Percentiles rank a stretch among this genome's conserved stretches.
These are phyloP conservation scores for Diorhabda carinulata DNA, from an alignment of 1,140 invertebrate genomes.

Conservation along the genomic window DNA sequence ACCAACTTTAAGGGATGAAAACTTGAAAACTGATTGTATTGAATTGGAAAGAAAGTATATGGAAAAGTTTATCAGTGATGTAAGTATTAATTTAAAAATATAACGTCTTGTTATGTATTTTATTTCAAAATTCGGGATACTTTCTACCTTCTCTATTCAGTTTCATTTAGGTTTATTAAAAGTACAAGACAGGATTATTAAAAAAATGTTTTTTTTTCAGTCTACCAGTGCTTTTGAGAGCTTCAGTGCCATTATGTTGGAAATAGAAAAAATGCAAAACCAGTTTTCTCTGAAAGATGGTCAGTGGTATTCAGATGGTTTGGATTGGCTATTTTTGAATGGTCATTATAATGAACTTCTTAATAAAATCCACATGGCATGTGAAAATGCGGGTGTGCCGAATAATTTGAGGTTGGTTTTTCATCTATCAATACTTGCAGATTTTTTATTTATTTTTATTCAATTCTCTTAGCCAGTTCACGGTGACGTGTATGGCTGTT, in stretches of 20 bases:
- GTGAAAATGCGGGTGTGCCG: constrained; percentile 21
- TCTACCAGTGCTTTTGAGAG: constrained; percentile 7
- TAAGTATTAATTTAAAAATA: not conserved
- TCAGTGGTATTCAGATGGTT: constrained; percentile 38
- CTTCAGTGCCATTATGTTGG: constrained; percentile 1
- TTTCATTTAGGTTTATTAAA: no score
- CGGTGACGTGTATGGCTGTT: no score
- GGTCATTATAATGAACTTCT: constrained; percentile 28
- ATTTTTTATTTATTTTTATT: not conserved
- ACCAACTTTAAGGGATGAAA: constrained; percentile 54
- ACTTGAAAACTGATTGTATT: constrained; percentile 51
- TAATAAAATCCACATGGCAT: constrained; percentile 19
- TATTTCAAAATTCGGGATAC: not conserved
- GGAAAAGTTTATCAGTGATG: constrained; percentile 47
- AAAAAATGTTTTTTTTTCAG: constrained; percentile 4
- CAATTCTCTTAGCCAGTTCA: no score
- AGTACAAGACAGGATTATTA: no score
- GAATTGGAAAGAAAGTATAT: constrained; percentile 61
- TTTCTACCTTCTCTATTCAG: not conserved
- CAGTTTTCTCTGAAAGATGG: constrained; percentile 32
- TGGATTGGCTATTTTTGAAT: constrained; percentile 33
- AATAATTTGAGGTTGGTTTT: constrained; percentile 12
- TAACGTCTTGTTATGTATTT: constrained; percentile 1
- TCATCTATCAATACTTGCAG: not conserved
- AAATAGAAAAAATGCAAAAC: constrained; percentile 20